Conservation (phyloP, 2,113 vertebrate species). For the Ptyas mucosa region DNA sequence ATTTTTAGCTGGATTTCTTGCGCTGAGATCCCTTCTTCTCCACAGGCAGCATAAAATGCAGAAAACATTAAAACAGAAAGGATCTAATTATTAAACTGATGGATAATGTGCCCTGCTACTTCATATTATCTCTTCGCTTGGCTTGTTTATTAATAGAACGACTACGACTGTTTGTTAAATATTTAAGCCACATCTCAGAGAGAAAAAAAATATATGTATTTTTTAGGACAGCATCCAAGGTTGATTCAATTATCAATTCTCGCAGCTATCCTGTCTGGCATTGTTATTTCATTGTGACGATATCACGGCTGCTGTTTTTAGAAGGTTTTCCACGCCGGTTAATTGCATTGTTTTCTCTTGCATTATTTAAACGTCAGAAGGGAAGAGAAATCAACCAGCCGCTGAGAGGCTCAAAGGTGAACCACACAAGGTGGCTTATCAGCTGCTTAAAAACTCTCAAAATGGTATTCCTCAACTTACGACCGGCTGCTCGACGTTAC, state of each 20-base stretch:
- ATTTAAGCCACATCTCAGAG: neutral
- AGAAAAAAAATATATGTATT: neutral
- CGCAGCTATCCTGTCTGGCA: neutral
- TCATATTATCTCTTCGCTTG: neutral
- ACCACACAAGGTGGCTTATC: neutral
- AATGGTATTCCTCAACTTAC: neutral
- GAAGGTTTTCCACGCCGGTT: neutral
- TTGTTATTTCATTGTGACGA: neutral
- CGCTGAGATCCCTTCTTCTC: neutral
- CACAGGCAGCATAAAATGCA: neutral
- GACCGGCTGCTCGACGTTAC: neutral
- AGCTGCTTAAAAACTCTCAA: neutral
- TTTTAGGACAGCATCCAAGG: neutral
- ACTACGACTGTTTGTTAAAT: neutral
- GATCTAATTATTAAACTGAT: neutral
- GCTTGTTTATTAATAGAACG: neutral
- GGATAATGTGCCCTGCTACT: neutral
- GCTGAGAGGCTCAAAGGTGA: neutral
- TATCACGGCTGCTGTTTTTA: neutral
- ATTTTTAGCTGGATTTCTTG: neutral
- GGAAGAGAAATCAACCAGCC: neutral
- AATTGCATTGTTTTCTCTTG: neutral
- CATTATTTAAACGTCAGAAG: neutral
- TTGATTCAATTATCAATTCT: neutral
- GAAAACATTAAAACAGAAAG: neutral